Percentiles rank a stretch among this genome's conserved stretches.
Evolutionary conservation across 2,888 invertebrate species (phyloP).

Genomic region (Campoplex capitator): DNA sequence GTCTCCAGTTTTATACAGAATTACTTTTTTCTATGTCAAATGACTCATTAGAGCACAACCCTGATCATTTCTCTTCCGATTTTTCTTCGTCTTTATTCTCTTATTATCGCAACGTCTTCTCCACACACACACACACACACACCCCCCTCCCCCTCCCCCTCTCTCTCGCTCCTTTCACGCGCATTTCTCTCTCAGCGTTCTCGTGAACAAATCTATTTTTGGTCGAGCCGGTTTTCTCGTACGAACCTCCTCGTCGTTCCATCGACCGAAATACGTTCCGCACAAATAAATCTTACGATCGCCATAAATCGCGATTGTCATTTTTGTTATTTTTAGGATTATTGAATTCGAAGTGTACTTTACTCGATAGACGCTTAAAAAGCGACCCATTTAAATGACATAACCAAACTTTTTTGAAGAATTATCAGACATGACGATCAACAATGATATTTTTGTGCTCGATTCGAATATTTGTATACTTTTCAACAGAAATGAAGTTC

Average conservation of each 20-base stretch:
- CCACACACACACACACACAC: neutral
- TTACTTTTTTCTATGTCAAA: neutral
- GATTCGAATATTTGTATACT: neutral
- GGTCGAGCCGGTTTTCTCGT: constrained; percentile 11
- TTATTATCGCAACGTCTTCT: constrained; percentile 16
- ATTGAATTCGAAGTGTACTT: neutral
- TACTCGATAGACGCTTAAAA: neutral
- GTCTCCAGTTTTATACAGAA: neutral
- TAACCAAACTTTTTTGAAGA: neutral
- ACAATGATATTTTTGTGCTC: neutral
- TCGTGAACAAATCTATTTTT: constrained; percentile 43
- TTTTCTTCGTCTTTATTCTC: neutral
- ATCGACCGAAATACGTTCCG: constrained; percentile 12
- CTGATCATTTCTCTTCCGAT: constrained; percentile 3
- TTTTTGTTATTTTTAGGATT: neutral
- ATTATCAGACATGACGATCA: neutral
- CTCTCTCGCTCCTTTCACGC: constrained; percentile 15
- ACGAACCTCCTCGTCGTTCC: neutral
- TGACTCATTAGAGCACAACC: neutral
- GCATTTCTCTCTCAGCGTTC: constrained; percentile 28
- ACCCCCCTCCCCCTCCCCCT: neutral
- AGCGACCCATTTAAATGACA: too few species aligned
- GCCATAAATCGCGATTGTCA: constrained; percentile 1
- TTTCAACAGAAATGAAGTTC: neutral
- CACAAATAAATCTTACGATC: neutral